These are phyloP conservation scores for Aphelinus certus DNA, from an alignment of 1,140 invertebrate genomes.

Conservation along the genomic window DNA sequence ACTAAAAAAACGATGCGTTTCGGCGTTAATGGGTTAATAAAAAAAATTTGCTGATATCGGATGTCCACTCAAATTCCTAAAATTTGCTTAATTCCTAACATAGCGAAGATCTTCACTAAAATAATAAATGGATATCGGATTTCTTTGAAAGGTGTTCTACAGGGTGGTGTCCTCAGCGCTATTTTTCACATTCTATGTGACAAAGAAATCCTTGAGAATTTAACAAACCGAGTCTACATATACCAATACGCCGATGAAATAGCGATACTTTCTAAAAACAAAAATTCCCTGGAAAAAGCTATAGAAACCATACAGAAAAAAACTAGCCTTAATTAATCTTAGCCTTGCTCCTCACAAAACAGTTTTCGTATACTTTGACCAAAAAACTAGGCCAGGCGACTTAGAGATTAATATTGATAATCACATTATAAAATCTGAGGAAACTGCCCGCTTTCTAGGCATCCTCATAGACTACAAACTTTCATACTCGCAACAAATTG, in stretches of 20 bases:
- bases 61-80: conserved; percentile 9
- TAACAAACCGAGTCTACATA: background rate
- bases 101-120: conserved; percentile 2
- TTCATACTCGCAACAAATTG: background rate
- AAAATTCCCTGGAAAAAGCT: background rate
- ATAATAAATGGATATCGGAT: no score
- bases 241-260: background rate
- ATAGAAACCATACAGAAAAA: background rate
- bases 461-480: background rate
- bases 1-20: no score
- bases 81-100: background rate
- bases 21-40: no score
- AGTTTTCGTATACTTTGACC: background rate
- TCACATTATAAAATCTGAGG: background rate
- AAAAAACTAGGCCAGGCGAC: background rate
- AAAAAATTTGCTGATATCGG: conserved; percentile 18
- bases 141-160: conserved; percentile 9
- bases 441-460: background rate
- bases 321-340: background rate
- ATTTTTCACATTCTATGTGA: conserved; percentile 6
- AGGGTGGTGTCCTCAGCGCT: conserved; percentile 1
- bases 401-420: background rate
- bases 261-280: background rate
- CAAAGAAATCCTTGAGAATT: background rate
- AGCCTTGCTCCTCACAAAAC: background rate